Conservation (phyloP, 2,797 vertebrate species). For the Toxotes lorentzi region DNA sequence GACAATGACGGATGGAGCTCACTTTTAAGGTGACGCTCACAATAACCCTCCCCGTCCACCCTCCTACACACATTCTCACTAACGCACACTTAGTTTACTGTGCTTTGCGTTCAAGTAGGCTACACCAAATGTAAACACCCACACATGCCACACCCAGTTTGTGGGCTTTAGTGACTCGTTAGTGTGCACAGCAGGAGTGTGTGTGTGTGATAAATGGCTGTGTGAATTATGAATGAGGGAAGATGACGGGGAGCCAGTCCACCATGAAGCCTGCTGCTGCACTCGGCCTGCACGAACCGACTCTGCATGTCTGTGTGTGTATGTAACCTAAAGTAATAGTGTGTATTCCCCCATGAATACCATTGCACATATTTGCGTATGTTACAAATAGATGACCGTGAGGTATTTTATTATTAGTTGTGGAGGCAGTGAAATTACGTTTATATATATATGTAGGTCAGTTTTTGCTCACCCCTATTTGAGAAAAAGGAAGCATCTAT, state of each 20-base stretch:
- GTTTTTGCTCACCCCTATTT: conserved; percentile 9
- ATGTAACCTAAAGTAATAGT: conserved; percentile 3
- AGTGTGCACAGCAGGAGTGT: conserved; percentile 53
- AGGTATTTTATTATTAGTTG: conserved; percentile 31
- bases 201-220: conserved; percentile 74
- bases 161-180: conserved; percentile 53
- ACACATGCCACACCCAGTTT: conserved; percentile 48
- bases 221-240: conserved; percentile 83
- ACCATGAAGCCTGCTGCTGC: conserved; percentile 47
- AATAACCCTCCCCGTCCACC: conserved; percentile 20
- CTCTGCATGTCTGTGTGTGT: conserved; percentile 10
- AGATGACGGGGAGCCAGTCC: conserved; percentile 58
- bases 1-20: conserved; percentile 66
- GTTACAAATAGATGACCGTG: conserved; percentile 15
- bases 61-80: background rate
- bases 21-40: conserved; percentile 45
- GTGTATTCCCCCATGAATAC: conserved; percentile 20
- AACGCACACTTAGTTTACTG: conserved; percentile 39
- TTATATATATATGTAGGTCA: background rate
- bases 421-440: conserved; percentile 16
- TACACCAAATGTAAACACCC: conserved; percentile 41
- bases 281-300: conserved; percentile 28
- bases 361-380: conserved; percentile 20
- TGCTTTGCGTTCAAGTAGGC: conserved; percentile 19
- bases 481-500: conserved; percentile 17